These are phyloP conservation scores for Cebidichthys violaceus DNA, from an alignment of 2,113 vertebrate genomes.

Conservation along the genomic window DNA sequence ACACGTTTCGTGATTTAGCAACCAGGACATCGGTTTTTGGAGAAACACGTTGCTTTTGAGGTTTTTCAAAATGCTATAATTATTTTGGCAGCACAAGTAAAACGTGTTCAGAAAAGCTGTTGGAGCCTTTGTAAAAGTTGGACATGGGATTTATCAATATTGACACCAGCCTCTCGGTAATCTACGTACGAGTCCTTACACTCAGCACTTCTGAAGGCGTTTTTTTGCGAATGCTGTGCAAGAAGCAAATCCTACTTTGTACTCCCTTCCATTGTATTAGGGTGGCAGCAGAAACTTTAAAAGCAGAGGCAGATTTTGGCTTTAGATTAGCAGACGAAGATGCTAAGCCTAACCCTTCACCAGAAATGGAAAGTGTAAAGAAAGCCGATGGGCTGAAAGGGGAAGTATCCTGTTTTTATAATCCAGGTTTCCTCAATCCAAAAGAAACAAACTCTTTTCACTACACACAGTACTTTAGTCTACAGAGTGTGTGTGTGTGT, in stretches of 20 bases:
- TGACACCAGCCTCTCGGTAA: background rate
- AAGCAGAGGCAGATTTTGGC: background rate
- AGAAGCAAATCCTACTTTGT: background rate
- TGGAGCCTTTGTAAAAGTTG: background rate
- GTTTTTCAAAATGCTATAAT: background rate
- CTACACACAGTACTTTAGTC: background rate
- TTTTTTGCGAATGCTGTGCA: background rate
- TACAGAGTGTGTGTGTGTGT: conserved; percentile 3
- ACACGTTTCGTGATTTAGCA: background rate
- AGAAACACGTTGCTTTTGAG: background rate
- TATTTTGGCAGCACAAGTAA: background rate
- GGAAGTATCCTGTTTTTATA: background rate
- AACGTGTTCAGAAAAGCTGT: background rate
- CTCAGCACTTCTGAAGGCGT: background rate
- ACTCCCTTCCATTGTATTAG: background rate
- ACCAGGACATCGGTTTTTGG: background rate
- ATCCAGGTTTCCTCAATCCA: background rate
- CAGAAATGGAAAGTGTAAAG: background rate
- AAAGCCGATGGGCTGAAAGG: background rate
- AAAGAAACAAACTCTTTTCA: background rate
- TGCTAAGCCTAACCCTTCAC: background rate
- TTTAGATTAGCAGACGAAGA: background rate
- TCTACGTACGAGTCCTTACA: background rate
- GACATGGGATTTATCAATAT: background rate
- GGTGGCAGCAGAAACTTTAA: background rate